These are phyloP conservation scores for Coracopsis vasa DNA, from an alignment of 2,113 vertebrate genomes.

Conservation along the genomic window DNA sequence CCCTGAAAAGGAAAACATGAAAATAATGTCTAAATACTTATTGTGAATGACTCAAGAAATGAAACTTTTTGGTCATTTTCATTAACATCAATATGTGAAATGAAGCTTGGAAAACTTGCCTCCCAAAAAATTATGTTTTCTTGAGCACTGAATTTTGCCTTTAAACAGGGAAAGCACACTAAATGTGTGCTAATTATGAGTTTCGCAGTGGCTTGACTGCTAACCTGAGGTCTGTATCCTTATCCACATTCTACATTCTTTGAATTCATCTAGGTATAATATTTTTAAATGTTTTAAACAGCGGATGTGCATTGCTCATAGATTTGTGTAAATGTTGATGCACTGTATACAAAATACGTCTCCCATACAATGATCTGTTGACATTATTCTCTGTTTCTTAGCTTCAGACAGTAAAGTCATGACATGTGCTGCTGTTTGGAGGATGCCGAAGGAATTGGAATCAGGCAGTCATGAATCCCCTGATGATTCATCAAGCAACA, in stretches of 20 bases:
- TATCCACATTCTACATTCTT: neutral
- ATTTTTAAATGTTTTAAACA: slow-evolving; percentile 49
- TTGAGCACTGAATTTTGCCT: neutral
- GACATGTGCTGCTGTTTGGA: slow-evolving; percentile 93
- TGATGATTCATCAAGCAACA: slow-evolving; percentile 93
- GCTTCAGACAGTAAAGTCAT: slow-evolving; percentile 92
- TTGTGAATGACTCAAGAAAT: neutral
- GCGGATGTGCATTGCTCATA: slow-evolving; percentile 39
- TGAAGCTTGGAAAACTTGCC: neutral
- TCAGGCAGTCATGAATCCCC: slow-evolving; percentile 93
- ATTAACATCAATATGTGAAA: neutral
- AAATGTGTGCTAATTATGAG: neutral
- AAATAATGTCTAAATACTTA: neutral
- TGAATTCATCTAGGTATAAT: slow-evolving; percentile 8
- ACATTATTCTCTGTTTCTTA: slow-evolving; percentile 73
- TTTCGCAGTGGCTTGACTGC: neutral
- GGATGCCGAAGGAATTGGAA: slow-evolving; percentile 95
- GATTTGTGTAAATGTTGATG: slow-evolving; percentile 25
- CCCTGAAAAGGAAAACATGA: neutral
- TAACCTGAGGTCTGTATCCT: neutral
- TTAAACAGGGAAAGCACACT: neutral
- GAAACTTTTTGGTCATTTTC: neutral
- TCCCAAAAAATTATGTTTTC: neutral
- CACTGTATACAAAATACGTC: slow-evolving; percentile 8
- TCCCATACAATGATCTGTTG: slow-evolving; percentile 61